phyloP scores from a whole-genome alignment of 2,113 vertebrate genomes.

The Nycticebus coucang region DNA sequence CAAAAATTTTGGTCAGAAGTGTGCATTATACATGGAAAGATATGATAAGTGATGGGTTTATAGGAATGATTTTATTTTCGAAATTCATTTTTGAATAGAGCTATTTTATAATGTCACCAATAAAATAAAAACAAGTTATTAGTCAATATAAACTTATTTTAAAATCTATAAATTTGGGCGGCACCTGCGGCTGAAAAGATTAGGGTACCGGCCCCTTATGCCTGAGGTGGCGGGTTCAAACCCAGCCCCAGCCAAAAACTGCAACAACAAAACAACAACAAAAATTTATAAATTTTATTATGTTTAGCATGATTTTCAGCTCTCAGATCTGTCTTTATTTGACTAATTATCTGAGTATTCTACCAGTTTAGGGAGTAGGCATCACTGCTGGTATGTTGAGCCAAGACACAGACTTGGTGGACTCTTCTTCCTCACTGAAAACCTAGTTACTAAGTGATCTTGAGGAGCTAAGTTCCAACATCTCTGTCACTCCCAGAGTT shows the following conservation, averaged over 20 bases:
- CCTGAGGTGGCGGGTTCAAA: too few species aligned
- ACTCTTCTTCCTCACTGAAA: not conserved
- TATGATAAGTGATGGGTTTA: not conserved
- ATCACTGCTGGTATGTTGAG: not conserved
- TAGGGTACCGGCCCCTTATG: too few species aligned
- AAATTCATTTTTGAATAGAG: constrained; percentile 10
- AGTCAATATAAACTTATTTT: not conserved
- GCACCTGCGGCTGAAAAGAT: too few species aligned
- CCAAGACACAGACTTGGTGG: not conserved
- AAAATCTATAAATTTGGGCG: not conserved
- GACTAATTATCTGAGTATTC: not conserved
- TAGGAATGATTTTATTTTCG: constrained; percentile 26
- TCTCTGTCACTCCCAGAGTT: not conserved
- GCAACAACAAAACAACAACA: too few species aligned
- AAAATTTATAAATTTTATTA: not conserved
- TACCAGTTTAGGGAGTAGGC: not conserved
- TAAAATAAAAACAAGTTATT: not conserved
- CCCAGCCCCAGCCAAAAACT: too few species aligned
- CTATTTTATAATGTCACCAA: not conserved
- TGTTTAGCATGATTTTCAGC: not conserved
- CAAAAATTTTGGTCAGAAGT: too few species aligned
- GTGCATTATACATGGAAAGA: too few species aligned
- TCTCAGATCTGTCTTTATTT: not conserved
- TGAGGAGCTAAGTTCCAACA: not conserved
- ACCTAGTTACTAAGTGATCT: not conserved